A percentile compares a stretch with the other conserved stretches of the same genome.
These are phyloP conservation scores for Prolemur simus DNA, from an alignment of 2,113 vertebrate genomes.

Conservation along the genomic window DNA sequence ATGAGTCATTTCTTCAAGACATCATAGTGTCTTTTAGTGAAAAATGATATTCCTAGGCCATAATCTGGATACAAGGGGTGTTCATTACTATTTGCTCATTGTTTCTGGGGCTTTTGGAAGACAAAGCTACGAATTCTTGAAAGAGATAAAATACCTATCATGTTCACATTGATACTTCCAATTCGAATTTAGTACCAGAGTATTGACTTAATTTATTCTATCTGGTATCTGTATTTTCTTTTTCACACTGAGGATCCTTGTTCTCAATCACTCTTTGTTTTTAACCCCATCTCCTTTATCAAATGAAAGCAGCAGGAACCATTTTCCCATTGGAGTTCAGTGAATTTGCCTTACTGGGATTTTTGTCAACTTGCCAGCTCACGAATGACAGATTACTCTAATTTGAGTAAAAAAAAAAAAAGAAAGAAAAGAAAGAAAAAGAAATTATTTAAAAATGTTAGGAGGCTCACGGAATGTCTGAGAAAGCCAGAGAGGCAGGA, in stretches of 20 bases:
- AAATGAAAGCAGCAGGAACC: background rate
- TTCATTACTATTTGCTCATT: background rate
- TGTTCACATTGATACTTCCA: background rate
- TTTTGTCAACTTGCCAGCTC: conserved; percentile 19
- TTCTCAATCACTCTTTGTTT: background rate
- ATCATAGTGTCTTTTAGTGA: background rate
- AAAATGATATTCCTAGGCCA: background rate
- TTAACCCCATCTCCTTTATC: background rate
- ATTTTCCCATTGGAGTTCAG: conserved; percentile 6
- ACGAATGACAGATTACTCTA: background rate
- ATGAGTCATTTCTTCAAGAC: background rate
- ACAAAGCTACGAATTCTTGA: background rate
- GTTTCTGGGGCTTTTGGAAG: background rate
- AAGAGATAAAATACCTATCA: background rate
- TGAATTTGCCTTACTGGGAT: background rate
- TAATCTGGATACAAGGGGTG: background rate
- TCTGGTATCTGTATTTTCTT: background rate
- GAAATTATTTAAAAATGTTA: background rate
- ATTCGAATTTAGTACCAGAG: background rate
- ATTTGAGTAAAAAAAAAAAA: background rate
- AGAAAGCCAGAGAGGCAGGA: background rate
- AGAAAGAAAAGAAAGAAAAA: background rate
- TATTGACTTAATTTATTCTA: background rate
- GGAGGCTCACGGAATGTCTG: background rate
- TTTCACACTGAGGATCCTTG: background rate